phyloP scores from a whole-genome alignment of 2,797 vertebrate species.

The Chromis chromis region DNA sequence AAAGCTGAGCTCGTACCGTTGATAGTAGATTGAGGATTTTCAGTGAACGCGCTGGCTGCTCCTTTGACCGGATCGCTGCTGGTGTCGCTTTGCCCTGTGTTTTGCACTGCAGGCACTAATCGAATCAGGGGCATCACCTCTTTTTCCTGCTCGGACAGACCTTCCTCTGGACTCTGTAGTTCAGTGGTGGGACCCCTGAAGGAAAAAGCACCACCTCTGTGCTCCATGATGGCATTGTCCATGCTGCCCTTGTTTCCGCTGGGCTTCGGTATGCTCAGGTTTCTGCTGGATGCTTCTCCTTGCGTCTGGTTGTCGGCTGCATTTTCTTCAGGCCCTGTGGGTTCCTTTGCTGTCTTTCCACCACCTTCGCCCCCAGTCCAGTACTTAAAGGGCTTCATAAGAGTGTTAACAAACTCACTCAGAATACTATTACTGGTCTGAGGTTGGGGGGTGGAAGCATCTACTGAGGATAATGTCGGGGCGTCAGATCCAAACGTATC shows the following conservation, averaged over 20 bases:
- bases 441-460: constrained; percentile 69
- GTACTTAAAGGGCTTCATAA: constrained; percentile 84
- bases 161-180: constrained; percentile 64
- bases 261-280: constrained; percentile 54
- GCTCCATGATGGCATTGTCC: constrained; percentile 81
- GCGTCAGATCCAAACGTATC: constrained; percentile 56
- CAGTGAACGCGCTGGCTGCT: constrained; percentile 40
- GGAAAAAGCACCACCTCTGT: constrained; percentile 49
- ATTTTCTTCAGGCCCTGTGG: constrained; percentile 48
- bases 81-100: constrained; percentile 38
- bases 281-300: constrained; percentile 51
- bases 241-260: constrained; percentile 68
- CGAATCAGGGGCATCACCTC: constrained; percentile 73
- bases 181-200: constrained; percentile 49
- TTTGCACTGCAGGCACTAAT: constrained; percentile 58
- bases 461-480: constrained; percentile 34
- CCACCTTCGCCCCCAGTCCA: constrained; percentile 64
- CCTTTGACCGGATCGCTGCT: constrained; percentile 33
- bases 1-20: constrained; percentile 62
- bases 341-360: constrained; percentile 37
- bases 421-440: constrained; percentile 79
- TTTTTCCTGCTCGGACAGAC: constrained; percentile 82
- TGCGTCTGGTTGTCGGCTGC: constrained; percentile 56
- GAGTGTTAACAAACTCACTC: constrained; percentile 80
- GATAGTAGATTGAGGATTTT: constrained; percentile 33